These are phyloP conservation scores for Sylvia atricapilla DNA, from an alignment of 2,113 vertebrate genomes.

Conservation along the genomic window DNA sequence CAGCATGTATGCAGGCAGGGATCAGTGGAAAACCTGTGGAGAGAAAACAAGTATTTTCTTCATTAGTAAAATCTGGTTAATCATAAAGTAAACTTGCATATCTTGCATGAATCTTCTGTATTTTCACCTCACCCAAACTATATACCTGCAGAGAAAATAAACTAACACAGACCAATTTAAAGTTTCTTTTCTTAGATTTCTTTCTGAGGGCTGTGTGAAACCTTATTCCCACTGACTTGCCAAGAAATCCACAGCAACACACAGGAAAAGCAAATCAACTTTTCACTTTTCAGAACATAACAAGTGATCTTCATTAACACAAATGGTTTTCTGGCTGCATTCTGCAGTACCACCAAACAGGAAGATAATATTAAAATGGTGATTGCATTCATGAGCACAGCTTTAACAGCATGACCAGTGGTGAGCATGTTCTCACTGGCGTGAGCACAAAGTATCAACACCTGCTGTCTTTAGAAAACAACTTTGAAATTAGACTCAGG, in stretches of 20 bases:
- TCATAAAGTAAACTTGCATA: not conserved
- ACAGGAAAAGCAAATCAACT: not conserved
- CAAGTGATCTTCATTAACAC: not conserved
- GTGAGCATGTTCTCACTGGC: not conserved
- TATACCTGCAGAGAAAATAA: not conserved
- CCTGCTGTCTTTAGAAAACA: not conserved
- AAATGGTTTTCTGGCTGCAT: not conserved
- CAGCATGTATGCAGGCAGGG: constrained; percentile 88
- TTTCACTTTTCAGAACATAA: not conserved
- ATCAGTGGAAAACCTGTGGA: constrained; percentile 91
- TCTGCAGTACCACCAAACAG: not conserved
- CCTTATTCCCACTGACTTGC: not conserved
- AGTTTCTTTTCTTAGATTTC: not conserved
- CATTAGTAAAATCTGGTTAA: not conserved
- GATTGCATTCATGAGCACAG: not conserved
- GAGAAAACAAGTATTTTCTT: not conserved
- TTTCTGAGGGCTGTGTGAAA: not conserved
- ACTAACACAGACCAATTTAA: not conserved
- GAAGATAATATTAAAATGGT: not conserved
- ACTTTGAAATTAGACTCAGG: not conserved
- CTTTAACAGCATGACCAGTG: not conserved
- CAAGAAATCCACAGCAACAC: not conserved
- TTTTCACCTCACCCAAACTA: not conserved
- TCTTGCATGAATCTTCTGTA: not conserved
- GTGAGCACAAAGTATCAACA: not conserved